Conservation (phyloP, 2,797 vertebrate genomes). For the Crax fasciolata region DNA sequence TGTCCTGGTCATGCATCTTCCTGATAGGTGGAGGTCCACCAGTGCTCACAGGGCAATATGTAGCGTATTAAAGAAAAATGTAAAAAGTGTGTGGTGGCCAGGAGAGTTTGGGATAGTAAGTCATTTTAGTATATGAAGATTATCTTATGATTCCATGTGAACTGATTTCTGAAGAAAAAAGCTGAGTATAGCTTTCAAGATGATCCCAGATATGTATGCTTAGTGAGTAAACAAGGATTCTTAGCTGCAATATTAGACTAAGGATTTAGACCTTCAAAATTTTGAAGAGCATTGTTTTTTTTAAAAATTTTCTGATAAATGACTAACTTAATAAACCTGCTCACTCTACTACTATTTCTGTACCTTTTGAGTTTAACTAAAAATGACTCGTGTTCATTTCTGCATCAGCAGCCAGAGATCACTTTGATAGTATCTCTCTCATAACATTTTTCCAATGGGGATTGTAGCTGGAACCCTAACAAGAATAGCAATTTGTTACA, state of each 20-base stretch:
- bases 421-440: constrained; percentile 39
- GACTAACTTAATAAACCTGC: background rate
- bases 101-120: background rate
- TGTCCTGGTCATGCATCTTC: background rate
- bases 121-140: background rate
- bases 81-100: background rate
- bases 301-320: background rate
- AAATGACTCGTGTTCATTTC: constrained; percentile 55
- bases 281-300: background rate
- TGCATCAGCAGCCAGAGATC: constrained; percentile 32
- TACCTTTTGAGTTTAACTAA: constrained; percentile 58
- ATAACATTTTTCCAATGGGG: constrained; percentile 58
- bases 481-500: constrained; percentile 70
- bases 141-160: background rate
- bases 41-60: background rate
- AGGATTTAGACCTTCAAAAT: background rate
- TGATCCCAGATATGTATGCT: background rate
- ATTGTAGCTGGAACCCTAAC: constrained; percentile 43
- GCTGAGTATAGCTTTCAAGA: background rate
- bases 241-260: background rate
- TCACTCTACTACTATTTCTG: background rate
- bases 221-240: background rate
- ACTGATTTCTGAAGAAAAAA: background rate
- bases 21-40: background rate
- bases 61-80: background rate